Percentiles rank a stretch among this genome's conserved stretches.
These are phyloP conservation scores for Halotydeus destructor DNA, from an alignment of 1,140 invertebrate species.

Conservation along the genomic window DNA sequence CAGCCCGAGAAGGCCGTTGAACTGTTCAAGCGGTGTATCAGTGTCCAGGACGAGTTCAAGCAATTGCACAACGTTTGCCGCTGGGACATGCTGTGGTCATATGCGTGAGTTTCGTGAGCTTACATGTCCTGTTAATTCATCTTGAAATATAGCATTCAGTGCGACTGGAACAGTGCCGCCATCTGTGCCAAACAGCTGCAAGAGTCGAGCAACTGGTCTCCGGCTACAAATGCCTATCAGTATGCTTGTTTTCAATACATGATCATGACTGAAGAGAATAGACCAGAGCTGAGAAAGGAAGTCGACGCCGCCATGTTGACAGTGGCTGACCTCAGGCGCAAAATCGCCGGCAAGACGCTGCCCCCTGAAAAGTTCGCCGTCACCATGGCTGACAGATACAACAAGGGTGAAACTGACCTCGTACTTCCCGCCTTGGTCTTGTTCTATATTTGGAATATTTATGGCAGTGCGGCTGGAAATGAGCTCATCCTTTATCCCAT, in stretches of 20 bases:
- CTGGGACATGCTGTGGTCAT: slow-evolving; percentile 85
- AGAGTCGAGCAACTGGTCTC: slow-evolving; percentile 67
- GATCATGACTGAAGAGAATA: slow-evolving; percentile 21
- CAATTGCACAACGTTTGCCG: slow-evolving; percentile 87
- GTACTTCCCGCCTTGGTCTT: slow-evolving; percentile 29
- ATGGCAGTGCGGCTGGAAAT: slow-evolving; percentile 54
- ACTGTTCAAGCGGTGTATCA: slow-evolving; percentile 31
- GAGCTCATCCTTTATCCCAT: slow-evolving; percentile 41
- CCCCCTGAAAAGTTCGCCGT: slow-evolving; percentile 90
- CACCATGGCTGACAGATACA: slow-evolving; percentile 55
- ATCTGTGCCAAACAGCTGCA: slow-evolving; percentile 46
- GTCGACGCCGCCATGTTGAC: slow-evolving; percentile 32
- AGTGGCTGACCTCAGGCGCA: slow-evolving; percentile 56
- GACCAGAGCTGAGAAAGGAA: slow-evolving; percentile 26
- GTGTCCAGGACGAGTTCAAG: slow-evolving; percentile 62
- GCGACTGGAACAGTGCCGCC: slow-evolving; percentile 44
- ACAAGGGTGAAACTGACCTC: slow-evolving; percentile 44
- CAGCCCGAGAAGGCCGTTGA: background rate
- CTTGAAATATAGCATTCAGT: slow-evolving; percentile 26
- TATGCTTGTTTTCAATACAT: slow-evolving; percentile 54
- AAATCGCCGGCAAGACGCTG: slow-evolving; percentile 82
- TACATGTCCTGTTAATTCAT: no score
- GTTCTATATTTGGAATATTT: slow-evolving; percentile 82
- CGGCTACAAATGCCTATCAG: slow-evolving; percentile 71
- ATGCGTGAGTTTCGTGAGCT: slow-evolving; percentile 50